phyloP scores from a whole-genome alignment of 2,797 vertebrate genomes.

The Tangara arthus region DNA sequence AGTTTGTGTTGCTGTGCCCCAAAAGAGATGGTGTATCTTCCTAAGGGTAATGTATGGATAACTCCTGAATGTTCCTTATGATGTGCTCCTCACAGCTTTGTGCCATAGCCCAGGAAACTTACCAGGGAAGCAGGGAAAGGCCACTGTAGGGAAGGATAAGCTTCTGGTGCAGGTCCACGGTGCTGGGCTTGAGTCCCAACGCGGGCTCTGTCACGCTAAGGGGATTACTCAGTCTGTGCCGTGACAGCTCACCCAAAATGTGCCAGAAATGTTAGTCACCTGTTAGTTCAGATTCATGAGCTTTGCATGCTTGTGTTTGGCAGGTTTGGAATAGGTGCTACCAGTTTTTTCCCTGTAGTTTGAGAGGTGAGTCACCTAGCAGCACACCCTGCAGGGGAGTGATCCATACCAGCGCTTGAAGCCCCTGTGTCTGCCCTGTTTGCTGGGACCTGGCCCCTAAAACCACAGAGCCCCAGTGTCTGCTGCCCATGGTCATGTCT shows the following conservation, averaged over 20 bases:
- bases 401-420: not conserved
- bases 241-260: not conserved
- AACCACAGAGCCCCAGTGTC: not conserved
- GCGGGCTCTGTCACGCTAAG: rapidly evolving
- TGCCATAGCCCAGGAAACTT: not conserved
- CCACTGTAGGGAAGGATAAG: not conserved
- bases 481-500: not conserved
- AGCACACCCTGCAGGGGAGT: rapidly evolving
- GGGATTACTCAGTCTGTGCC: not conserved
- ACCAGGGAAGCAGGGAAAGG: not conserved
- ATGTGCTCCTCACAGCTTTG: not conserved
- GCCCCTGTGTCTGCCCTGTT: not conserved
- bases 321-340: not conserved
- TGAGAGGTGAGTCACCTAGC: not conserved
- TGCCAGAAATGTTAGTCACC: not conserved
- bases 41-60: not conserved
- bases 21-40: not conserved
- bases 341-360: rapidly evolving
- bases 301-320: not conserved
- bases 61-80: not conserved
- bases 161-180: not conserved
- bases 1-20: not conserved
- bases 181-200: not conserved
- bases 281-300: not conserved
- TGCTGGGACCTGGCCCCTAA: not conserved